Base-by-base conservation (phyloP, 2,113 vertebrate species). In the Speoplatyrhinus poulsoni region DNA sequence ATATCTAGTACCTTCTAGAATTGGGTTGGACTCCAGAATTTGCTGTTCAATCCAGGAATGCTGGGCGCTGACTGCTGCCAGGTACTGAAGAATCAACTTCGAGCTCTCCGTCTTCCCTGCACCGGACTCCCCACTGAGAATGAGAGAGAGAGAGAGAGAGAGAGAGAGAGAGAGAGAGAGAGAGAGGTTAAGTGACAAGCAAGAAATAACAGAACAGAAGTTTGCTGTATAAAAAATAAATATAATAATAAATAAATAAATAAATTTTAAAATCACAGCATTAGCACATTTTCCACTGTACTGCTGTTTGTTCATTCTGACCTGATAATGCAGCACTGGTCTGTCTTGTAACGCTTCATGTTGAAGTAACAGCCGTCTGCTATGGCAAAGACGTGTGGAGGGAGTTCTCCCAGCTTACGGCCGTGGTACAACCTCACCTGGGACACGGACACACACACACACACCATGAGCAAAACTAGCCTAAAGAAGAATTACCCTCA, bases 291-390 rank as follows among this genome's bases (percentile, higher is more conserved):
- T 5, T 41, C 36, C 36, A 5, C 36, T 8, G 36, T 41, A 41
- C 36, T 41, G 4, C 36, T 8, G 36, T 41, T 41, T 41, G 36
- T 41, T 6, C 3, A 41, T 41, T 5, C 83, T 75, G 53, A 98
- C 97, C 96, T 98, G 92, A 98, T 98, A 62, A 98, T 89, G 80
- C 96, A 98, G 82, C 95, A 96, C 88, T 98, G 97, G 84, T 95
- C 94, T 77, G 13, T 91, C 69, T 81, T 91, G 61, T 92, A 92
- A 67, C 88, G 94, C 53, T 67, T 92, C 93, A 98, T 94, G 82
- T 93, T 95, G 86, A 92, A 95, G 85, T 96, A 96, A 76, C 95
- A 96, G 85, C 80, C 85, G 75, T 97, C 95, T 62, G 95, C 95
- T 0, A 98, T 90, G 87, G 96, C 95, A 0, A 96, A 98, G 80